Conservation (phyloP, 2,888 invertebrate genomes). For the Drosophila kuntzei region DNA sequence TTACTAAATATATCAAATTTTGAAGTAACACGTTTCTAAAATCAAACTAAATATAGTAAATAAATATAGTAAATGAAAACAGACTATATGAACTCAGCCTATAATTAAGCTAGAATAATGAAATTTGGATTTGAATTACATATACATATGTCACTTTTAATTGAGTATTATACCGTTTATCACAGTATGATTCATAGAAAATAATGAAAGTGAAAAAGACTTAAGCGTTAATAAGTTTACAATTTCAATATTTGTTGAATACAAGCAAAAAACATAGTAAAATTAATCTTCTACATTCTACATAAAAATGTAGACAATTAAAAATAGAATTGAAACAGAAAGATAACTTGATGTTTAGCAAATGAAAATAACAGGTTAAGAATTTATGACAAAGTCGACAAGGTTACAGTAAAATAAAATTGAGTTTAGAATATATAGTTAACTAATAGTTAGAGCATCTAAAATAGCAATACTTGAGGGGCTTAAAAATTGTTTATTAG, state of each 20-base stretch:
- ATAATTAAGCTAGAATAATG: not conserved
- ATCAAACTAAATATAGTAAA: not conserved
- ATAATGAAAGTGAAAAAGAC: not conserved
- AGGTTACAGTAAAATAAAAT: not conserved
- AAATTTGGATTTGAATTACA: not conserved
- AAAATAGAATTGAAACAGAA: not conserved
- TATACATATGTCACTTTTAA: not conserved
- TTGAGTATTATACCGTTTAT: not conserved
- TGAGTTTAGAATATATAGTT: not conserved
- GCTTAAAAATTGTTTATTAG: constrained; percentile 44
- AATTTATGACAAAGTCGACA: not conserved
- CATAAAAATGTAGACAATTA: not conserved
- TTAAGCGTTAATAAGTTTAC: no score
- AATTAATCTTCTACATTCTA: no score
- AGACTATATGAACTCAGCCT: not conserved
- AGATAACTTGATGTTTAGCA: no score
- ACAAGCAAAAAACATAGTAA: not conserved
- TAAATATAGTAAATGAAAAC: not conserved
- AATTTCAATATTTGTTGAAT: not conserved
- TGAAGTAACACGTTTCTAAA: not conserved
- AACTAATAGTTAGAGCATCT: constrained; percentile 6
- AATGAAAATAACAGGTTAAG: not conserved
- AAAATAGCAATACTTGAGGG: not conserved
- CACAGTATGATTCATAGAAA: not conserved
- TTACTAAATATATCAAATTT: no score